A percentile compares a stretch with the other conserved stretches of the same genome.
These are phyloP conservation scores for Ichneumon xanthorius DNA, from an alignment of 2,888 invertebrate species.

Conservation along the genomic window DNA sequence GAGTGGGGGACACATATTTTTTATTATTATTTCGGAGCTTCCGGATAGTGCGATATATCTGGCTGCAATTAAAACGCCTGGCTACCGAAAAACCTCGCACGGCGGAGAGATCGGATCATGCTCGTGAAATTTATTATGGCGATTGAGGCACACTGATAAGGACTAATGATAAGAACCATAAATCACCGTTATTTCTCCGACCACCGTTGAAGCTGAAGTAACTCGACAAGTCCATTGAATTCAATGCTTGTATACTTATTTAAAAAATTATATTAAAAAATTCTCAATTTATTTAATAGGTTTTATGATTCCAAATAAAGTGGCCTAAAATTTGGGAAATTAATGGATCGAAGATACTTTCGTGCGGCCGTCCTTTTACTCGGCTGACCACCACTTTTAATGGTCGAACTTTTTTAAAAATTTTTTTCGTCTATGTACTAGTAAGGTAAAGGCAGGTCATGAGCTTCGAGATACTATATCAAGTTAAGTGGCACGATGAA, in stretches of 20 bases:
- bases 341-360: too few species aligned
- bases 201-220: background rate
- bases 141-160: background rate
- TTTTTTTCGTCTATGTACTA: background rate
- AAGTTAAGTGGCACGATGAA: conserved; percentile 21
- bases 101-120: background rate
- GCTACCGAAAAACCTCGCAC: conserved; percentile 42
- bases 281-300: too few species aligned
- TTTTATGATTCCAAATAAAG: too few species aligned
- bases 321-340: too few species aligned
- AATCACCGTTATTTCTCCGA: background rate
- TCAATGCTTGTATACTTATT: background rate
- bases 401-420: too few species aligned
- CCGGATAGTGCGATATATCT: conserved; percentile 10
- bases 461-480: conserved; percentile 21
- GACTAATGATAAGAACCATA: background rate
- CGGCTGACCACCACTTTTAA: too few species aligned
- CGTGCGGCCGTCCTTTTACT: too few species aligned
- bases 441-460: conserved; percentile 54
- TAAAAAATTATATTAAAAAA: background rate
- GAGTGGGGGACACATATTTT: background rate
- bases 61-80: conserved; percentile 19
- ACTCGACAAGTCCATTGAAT: background rate
- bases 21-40: conserved; percentile 30
- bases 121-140: background rate